Evolutionary conservation across 2,888 invertebrate species (phyloP), one percentile per base, ranked within the genome.

Genomic region (Platynereis dumerilii): DNA sequence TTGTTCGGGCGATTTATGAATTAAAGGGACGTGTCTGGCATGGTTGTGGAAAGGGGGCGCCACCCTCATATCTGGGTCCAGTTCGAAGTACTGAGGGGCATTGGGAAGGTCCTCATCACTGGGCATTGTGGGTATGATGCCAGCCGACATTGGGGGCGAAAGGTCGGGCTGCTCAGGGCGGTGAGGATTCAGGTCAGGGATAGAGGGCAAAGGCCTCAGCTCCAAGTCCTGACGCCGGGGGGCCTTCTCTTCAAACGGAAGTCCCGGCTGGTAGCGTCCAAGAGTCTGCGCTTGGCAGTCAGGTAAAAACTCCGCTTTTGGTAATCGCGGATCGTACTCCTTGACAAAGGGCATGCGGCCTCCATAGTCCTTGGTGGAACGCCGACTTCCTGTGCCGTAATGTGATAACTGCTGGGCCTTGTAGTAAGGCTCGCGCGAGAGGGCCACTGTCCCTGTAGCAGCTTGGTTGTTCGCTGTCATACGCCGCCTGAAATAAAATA

Each of bases 1-100:
- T 44, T 69, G 62, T 27, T 69, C 69, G 28, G 67, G 67, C 10
- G 69, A 69, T 44, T 67, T 69, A 10, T 61, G 61, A 10, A 48
- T 48, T n/a, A 48, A 48, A 10, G 55, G 55, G 7, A 24, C 20
- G 10, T 20, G 48, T 1, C 53, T 48, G 7, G 39, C 53, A 22
- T 55, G 39, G 26, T 53, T 58, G 22, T 3, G 17, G 12, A 39
- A 28, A 26, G 55, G 24, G 28, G 45, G 7, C 26, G 12, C 34
- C 60, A 10, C 57, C 2, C 10, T 17, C 44, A 15, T 22, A n/a
- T 64, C 58, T 0, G 64, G 64, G 58, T 64, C 64, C 15, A 64
- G 44, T 52, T 64, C 64, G 24, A 64, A 64, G 42, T 64, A 64
- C 22, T 64, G 64, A 26, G 64, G 64, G 10, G 53, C 61, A 12